Evolutionary conservation across 2,797 vertebrate genomes (phyloP).

Genomic region (Alexandromys oeconomus): DNA sequence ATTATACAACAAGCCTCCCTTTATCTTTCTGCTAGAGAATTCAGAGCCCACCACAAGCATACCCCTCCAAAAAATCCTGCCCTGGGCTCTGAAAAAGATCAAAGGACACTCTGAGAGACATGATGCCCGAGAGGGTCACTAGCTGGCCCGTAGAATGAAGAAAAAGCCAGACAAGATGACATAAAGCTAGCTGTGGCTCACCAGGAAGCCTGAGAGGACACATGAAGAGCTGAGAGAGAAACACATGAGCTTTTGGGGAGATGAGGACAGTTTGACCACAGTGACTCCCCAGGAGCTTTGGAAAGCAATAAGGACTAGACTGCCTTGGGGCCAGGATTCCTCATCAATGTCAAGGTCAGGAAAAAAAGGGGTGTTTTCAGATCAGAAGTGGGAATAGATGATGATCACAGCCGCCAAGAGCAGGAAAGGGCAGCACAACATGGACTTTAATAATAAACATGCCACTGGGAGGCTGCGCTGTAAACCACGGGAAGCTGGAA

Average conservation of each 20-base stretch:
- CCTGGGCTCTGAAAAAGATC: not conserved
- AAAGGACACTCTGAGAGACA: not conserved
- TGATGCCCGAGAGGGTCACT: not conserved
- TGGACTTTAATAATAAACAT: not conserved
- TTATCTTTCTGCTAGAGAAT: not conserved
- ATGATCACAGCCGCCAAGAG: not conserved
- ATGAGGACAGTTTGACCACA: not conserved
- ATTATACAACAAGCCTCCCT: not conserved
- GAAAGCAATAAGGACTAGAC: not conserved
- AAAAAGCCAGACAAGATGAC: not conserved
- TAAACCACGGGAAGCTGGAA: not conserved
- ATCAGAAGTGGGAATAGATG: not conserved
- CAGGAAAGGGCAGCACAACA: not conserved
- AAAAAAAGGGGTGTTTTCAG: not conserved
- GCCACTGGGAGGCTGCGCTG: not conserved
- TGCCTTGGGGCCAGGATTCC: not conserved
- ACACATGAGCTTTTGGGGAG: not conserved
- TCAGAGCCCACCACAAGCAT: not conserved
- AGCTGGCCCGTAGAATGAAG: not conserved
- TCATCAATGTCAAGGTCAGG: not conserved
- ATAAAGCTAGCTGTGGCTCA: not conserved
- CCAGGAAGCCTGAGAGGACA: not conserved
- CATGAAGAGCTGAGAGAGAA: too few species aligned
- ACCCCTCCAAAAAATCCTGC: not conserved
- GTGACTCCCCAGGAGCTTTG: not conserved